Conservation (phyloP, 37 sponge, comb jelly and placozoan species). For the Halisarca cf. caerulea region DNA sequence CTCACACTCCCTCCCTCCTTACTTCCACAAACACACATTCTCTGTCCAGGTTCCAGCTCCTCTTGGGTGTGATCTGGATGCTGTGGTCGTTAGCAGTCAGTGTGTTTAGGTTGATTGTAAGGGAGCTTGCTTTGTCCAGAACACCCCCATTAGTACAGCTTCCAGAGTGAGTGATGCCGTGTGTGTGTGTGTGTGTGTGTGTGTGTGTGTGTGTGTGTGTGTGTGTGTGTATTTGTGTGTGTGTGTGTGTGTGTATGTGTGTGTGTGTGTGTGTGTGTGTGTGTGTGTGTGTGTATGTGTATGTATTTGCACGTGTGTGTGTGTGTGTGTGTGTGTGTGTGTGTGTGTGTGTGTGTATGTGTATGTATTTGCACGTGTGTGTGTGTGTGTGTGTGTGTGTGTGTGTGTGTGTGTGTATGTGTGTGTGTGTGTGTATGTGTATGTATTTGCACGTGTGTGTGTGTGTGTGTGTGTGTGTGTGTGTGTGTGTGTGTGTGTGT, state of each 20-base stretch:
- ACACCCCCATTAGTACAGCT: not conserved
- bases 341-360: not conserved
- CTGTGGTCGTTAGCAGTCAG: slow-evolving; percentile 39
- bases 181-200: not conserved
- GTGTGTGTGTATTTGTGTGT: slow-evolving; percentile 10
- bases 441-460: too few species aligned
- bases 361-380: too few species aligned
- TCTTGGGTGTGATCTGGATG: slow-evolving; percentile 64
- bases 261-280: not conserved
- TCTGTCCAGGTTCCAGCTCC: slow-evolving; percentile 54
- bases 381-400: too few species aligned
- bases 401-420: too few species aligned
- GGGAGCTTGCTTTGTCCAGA: not conserved
- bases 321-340: not conserved
- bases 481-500: not conserved
- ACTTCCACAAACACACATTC: too few species aligned
- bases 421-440: too few species aligned
- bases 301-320: not conserved
- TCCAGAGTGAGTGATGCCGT: not conserved
- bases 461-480: too few species aligned
- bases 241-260: not conserved
- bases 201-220: not conserved
- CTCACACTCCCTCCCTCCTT: too few species aligned
- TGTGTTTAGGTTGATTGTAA: slow-evolving; percentile 28
- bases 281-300: not conserved